Evolutionary conservation across 2,888 invertebrate genomes (phyloP), one percentile per base, ranked within the genome.

Genomic region (Aleiodes testaceus): DNA sequence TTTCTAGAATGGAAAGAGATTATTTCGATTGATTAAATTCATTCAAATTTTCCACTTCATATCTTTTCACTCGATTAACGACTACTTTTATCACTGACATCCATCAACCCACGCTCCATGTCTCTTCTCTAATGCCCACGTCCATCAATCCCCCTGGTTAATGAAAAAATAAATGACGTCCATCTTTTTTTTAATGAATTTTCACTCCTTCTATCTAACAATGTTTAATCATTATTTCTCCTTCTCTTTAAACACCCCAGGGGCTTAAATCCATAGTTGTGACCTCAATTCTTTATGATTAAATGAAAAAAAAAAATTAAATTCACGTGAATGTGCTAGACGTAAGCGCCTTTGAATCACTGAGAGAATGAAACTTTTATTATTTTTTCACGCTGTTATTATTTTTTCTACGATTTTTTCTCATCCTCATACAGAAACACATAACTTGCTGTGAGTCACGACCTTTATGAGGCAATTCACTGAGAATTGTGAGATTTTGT

Each of bases 381-480:
- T 26, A 26, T 26, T 26, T 26, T 26, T 5, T 5, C 5, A 5
- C 26, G 26, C 26, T 26, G 5, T 26, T 26, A 5, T 26, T 26
- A 3, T 5, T 26, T 26, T 2, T 5, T 26, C 26, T 5, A 5
- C 26, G 26, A 5, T 26, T 50, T 50, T 50, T 50, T 50, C 50
- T 18, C 5, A 6, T 4, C 12, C 5, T 12, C 22, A 26, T 26
- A 12, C 26, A 26, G 53, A 53, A 26, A 5, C 26, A 26, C 26
- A 26, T 26, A 26, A 26, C 26, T 26, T 5, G 5, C 26, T 5
- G 26, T 11, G 20, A 53, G 20, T 22, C 26, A 30, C 42, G 22
- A 68, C 59, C 50, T 73, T 75, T 75, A 73, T 71, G 73, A 73
- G 53, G 44, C 67, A 66, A 72, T 70, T 75, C 68, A 70, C 47